A percentile compares a stretch with the other conserved stretches of the same genome.
Evolutionary conservation across 2,888 invertebrate genomes (phyloP).

Genomic region (Chalcis sispes): DNA sequence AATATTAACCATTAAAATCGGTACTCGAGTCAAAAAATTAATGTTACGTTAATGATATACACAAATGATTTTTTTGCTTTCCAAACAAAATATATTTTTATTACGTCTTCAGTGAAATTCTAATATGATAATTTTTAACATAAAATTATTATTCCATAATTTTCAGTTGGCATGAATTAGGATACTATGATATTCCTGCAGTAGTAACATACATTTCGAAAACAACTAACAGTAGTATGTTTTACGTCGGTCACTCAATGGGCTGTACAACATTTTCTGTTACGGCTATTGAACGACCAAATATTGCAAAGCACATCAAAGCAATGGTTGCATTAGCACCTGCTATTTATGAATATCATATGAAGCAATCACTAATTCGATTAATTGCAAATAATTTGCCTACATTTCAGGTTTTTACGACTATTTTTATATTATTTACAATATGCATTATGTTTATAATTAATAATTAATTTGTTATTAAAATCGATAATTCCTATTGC

Average conservation of each 20-base stretch:
- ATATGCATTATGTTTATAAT: too few species aligned
- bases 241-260: slow-evolving; percentile 72
- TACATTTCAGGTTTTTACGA: slow-evolving; percentile 78
- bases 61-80: too few species aligned
- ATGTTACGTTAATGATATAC: too few species aligned
- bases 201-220: slow-evolving; percentile 70
- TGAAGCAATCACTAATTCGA: slow-evolving; percentile 80
- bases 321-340: slow-evolving; percentile 83
- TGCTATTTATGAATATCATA: slow-evolving; percentile 82
- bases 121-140: too few species aligned
- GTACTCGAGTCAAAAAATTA: too few species aligned
- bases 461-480: too few species aligned
- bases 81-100: too few species aligned
- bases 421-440: too few species aligned
- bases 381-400: slow-evolving; percentile 81
- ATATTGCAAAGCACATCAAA: slow-evolving; percentile 82
- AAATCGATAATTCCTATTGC: background rate
- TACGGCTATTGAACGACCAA: slow-evolving; percentile 82
- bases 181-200: slow-evolving; percentile 90
- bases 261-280: slow-evolving; percentile 86
- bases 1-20: too few species aligned
- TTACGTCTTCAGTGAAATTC: too few species aligned
- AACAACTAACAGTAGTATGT: slow-evolving; percentile 76
- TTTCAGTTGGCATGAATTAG: slow-evolving; percentile 93
- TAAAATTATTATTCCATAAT: too few species aligned